These are phyloP conservation scores for Lynx canadensis DNA, from an alignment of 2,113 vertebrate species.

Conservation along the genomic window DNA sequence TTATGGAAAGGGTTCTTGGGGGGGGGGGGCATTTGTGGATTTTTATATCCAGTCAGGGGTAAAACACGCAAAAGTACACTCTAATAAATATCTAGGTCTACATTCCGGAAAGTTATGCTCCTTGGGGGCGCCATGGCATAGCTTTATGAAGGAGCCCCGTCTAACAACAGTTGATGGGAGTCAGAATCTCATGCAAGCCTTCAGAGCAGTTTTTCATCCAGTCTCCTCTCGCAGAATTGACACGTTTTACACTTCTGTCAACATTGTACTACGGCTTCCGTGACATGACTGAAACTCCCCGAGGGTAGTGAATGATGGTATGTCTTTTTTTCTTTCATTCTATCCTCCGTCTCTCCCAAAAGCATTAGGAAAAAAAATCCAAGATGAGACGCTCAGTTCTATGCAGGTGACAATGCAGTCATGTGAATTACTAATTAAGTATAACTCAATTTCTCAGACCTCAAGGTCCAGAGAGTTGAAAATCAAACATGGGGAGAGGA, in stretches of 20 bases:
- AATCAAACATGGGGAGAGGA: background rate
- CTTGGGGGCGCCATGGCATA: background rate
- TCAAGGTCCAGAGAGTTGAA: background rate
- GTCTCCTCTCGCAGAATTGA: background rate
- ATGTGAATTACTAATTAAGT: constrained; percentile 22
- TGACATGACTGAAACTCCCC: constrained; percentile 24
- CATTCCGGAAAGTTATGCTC: background rate
- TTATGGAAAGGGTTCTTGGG: background rate
- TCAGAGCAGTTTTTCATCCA: background rate
- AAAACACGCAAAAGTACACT: background rate
- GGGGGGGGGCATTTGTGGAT: background rate
- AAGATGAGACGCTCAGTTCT: background rate
- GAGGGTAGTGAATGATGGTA: background rate
- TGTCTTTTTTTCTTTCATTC: background rate
- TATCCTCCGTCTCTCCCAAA: background rate
- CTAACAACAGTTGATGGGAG: background rate
- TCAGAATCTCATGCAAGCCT: background rate
- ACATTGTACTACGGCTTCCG: background rate
- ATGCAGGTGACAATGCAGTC: background rate
- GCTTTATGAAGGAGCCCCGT: background rate
- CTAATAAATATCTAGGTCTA: background rate
- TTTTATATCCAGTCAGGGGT: background rate
- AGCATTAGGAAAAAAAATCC: constrained; percentile 21
- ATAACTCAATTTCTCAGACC: background rate
- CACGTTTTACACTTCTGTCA: constrained; percentile 21